Conservation (phyloP, 1,140 invertebrate species). For the Ganaspis sp. region DNA sequence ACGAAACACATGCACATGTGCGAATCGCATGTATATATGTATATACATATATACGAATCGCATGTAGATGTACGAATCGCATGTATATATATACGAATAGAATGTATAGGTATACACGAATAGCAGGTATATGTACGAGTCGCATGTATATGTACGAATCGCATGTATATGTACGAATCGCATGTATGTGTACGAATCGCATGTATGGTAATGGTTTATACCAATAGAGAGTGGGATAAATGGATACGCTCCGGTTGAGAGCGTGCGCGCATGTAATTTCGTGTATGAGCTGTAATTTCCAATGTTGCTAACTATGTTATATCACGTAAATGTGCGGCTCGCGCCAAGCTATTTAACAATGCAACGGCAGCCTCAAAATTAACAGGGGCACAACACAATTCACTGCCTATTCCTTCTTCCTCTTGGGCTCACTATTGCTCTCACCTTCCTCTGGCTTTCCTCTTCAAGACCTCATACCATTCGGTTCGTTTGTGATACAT, state of each 20-base stretch:
- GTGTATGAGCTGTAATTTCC: constrained; percentile 62
- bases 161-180: too few relatives aligned
- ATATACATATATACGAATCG: background rate
- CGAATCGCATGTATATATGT: background rate
- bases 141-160: too few relatives aligned
- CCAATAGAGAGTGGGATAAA: background rate
- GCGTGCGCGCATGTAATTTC: constrained; percentile 56
- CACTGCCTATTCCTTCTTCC: constrained; percentile 1
- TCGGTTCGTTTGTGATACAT: constrained; percentile 52
- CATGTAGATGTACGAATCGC: too few relatives aligned
- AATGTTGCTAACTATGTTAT: constrained; percentile 63
- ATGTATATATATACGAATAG: background rate
- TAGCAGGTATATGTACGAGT: too few relatives aligned
- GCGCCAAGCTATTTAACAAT: constrained; percentile 43
- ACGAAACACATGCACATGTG: too few relatives aligned
- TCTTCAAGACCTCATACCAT: constrained; percentile 37
- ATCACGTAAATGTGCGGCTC: constrained; percentile 46
- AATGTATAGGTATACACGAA: background rate
- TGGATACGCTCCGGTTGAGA: constrained; percentile 9
- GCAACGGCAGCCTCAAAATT: constrained; percentile 51
- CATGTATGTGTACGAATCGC: too few relatives aligned
- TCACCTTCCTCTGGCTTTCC: background rate
- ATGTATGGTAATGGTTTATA: too few relatives aligned
- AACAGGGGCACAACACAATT: constrained; percentile 37
- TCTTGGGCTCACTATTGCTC: constrained; percentile 32